Percentiles rank a stretch among this genome's conserved stretches.
phyloP scores from a whole-genome alignment of 2,797 vertebrate species.

The Anisognathus igniventris region DNA sequence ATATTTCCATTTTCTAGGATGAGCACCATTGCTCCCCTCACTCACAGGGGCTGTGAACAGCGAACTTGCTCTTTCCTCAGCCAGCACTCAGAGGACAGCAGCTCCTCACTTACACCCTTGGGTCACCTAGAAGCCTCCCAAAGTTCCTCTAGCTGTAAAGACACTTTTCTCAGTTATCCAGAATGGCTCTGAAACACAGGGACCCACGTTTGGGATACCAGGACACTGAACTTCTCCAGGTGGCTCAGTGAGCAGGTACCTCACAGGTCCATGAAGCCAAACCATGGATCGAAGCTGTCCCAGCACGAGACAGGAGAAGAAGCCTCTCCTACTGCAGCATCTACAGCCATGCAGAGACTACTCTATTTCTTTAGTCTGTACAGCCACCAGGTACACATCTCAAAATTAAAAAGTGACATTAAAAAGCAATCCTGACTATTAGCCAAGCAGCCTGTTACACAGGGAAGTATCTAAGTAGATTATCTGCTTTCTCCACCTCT shows the following conservation, averaged over 20 bases:
- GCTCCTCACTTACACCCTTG: rapidly evolving
- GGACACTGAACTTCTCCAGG: neutral
- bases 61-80: neutral
- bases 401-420: neutral
- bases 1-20: neutral
- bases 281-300: neutral
- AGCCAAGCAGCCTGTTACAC: neutral
- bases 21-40: neutral
- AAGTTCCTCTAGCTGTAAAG: neutral
- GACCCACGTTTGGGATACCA: rapidly evolving
- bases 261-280: neutral
- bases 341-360: neutral
- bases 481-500: neutral
- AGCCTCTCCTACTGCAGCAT: neutral
- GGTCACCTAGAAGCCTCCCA: neutral
- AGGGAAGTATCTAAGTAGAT: neutral
- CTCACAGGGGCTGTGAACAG: neutral
- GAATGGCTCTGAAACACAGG: neutral
- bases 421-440: neutral
- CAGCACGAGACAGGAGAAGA: neutral
- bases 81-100: neutral
- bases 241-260: neutral
- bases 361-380: neutral
- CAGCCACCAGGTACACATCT: neutral
- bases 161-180: neutral